Evolutionary conservation across 35 echinoderm and acorn worm genomes (phyloP).

Genomic region (Eucidaris tribuloides): DNA sequence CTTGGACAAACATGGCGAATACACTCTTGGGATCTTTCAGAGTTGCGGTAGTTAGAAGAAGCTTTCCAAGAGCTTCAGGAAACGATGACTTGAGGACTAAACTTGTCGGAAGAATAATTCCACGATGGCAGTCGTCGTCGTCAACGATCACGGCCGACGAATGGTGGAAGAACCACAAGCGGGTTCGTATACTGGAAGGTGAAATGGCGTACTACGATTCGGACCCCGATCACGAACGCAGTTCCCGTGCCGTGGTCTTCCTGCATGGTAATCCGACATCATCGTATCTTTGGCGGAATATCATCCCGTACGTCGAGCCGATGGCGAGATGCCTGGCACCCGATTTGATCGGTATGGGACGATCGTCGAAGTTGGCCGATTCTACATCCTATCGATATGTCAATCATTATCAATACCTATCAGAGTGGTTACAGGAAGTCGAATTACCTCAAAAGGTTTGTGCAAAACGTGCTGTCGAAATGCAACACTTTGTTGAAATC

Average conservation of each 20-base stretch:
- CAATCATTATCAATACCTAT: conserved; percentile 84
- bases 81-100: too few species aligned
- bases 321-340: conserved; percentile 75
- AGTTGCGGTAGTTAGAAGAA: too few species aligned
- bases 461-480: too few species aligned
- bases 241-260: conserved; percentile 50
- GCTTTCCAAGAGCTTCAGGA: too few species aligned
- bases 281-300: conserved; percentile 87
- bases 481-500: too few species aligned
- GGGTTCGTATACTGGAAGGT: conserved; percentile 51
- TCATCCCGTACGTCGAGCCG: conserved; percentile 71
- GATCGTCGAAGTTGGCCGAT: conserved; percentile 63
- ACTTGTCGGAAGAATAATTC: not conserved
- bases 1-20: too few species aligned
- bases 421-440: conserved; percentile 72
- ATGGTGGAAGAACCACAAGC: conserved; percentile 71
- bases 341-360: conserved; percentile 88
- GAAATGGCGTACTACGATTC: conserved; percentile 92
- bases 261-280: conserved; percentile 95
- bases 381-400: conserved; percentile 54
- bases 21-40: too few species aligned
- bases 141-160: conserved; percentile 52
- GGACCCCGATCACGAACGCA: conserved; percentile 43
- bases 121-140: not conserved
- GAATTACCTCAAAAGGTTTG: conserved; percentile 76